A percentile compares a stretch with the other conserved stretches of the same genome.
Evolutionary conservation across 2,113 vertebrate species (phyloP).

Genomic region (Alethe diademata): DNA sequence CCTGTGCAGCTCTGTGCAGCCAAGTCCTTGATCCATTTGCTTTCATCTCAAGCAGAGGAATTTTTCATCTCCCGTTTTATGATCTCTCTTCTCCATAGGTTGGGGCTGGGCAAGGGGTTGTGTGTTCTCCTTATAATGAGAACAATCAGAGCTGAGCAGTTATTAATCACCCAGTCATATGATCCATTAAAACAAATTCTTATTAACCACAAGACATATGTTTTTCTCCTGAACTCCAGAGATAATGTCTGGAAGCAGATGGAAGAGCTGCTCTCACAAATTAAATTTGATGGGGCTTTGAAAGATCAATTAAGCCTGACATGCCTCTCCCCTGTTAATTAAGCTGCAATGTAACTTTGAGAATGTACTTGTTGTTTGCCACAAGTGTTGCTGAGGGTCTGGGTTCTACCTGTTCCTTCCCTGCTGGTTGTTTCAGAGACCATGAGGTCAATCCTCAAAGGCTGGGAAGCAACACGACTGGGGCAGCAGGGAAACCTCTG

Average conservation of each 20-base stretch:
- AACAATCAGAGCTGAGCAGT: constrained; percentile 53
- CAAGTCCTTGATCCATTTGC: constrained; percentile 47
- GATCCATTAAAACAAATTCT: constrained; percentile 64
- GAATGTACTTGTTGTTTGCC: background rate
- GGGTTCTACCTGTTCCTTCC: background rate
- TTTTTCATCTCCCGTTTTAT: constrained; percentile 63
- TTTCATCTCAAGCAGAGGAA: constrained; percentile 68
- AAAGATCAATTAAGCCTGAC: constrained; percentile 61
- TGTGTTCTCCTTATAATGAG: constrained; percentile 44
- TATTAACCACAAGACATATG: constrained; percentile 66
- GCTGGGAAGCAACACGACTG: fast-evolving
- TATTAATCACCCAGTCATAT: constrained; percentile 70
- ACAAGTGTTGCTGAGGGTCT: background rate
- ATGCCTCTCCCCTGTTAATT: constrained; percentile 39
- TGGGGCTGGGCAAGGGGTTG: constrained; percentile 16
- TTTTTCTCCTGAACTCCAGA: constrained; percentile 67
- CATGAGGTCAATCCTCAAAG: background rate
- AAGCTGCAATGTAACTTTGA: constrained; percentile 2
- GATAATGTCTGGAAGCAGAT: constrained; percentile 66
- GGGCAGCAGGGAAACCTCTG: background rate
- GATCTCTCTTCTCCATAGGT: background rate
- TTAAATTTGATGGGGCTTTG: constrained; percentile 60
- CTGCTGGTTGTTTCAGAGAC: background rate
- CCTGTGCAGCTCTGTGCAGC: background rate
- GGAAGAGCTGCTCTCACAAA: constrained; percentile 52